Evolutionary conservation across 1,140 invertebrate species (phyloP).

Genomic region (Mylabris phalerata): DNA sequence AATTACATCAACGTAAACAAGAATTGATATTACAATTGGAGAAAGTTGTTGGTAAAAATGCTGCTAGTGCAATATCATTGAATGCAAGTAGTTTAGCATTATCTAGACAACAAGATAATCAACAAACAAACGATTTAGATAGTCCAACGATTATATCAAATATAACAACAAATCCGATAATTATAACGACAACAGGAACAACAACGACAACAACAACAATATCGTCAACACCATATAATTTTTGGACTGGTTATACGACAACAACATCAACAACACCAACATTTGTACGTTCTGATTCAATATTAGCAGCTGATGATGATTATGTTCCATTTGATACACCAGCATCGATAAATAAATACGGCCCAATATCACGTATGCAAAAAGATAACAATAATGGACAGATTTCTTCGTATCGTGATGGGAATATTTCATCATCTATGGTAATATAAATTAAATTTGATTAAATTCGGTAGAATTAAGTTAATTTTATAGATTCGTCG

Average conservation of each 20-base stretch:
- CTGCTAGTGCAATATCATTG: conserved; percentile 43
- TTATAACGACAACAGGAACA: background rate
- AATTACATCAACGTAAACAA: conserved; percentile 57
- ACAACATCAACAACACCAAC: conserved; percentile 39
- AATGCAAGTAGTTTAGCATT: conserved; percentile 34
- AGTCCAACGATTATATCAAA: conserved; percentile 39
- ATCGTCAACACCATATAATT: conserved; percentile 36
- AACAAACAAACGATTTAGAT: conserved; percentile 42
- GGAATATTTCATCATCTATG: conserved; percentile 39
- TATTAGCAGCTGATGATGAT: conserved; percentile 63
- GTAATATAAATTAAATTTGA: conserved; percentile 18
- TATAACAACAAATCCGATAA: conserved; percentile 35
- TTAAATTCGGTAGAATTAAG: background rate
- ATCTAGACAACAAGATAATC: conserved; percentile 37
- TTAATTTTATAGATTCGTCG: conserved; percentile 35
- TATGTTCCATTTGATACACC: conserved; percentile 70
- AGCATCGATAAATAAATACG: conserved; percentile 62
- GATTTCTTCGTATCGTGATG: conserved; percentile 33
- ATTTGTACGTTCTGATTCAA: conserved; percentile 56
- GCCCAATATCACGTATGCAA: conserved; percentile 68
- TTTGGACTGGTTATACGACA: conserved; percentile 40
- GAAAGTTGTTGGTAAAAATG: conserved; percentile 53
- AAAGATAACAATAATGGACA: conserved; percentile 40
- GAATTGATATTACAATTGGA: conserved; percentile 62
- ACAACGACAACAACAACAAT: no score